Evolutionary conservation across 2,888 invertebrate species (phyloP).

Genomic region (Sepiola atlantica): DNA sequence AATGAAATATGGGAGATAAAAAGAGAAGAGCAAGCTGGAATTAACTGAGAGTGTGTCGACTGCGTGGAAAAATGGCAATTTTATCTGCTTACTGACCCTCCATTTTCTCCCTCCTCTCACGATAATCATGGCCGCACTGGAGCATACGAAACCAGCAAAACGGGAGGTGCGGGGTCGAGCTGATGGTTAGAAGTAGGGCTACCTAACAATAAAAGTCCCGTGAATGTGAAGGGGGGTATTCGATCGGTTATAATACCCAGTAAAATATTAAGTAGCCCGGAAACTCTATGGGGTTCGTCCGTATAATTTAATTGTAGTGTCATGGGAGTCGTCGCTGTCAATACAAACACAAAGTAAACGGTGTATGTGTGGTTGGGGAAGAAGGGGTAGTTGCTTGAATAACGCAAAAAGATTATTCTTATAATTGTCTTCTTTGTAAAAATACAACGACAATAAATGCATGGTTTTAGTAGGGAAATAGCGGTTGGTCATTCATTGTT

Average conservation of each 20-base stretch:
- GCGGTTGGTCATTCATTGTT: not conserved
- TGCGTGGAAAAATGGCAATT: not conserved
- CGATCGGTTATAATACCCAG: not conserved
- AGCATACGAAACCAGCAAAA: not conserved
- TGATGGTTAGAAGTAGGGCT: not conserved
- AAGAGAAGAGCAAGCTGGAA: not conserved
- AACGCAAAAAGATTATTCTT: not conserved
- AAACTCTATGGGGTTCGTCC: not conserved
- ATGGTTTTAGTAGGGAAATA: not conserved
- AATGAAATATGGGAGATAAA: not conserved
- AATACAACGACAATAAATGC: not conserved
- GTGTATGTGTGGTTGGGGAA: no score
- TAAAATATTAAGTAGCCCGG: constrained; percentile 21
- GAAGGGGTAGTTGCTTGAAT: not conserved
- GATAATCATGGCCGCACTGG: not conserved
- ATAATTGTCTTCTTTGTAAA: not conserved
- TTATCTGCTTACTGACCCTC: not conserved
- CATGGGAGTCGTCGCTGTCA: not conserved
- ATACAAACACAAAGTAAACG: not conserved
- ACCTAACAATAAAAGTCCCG: not conserved
- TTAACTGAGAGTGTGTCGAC: not conserved
- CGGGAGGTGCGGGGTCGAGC: not conserved
- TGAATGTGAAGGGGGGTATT: not conserved
- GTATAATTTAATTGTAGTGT: not conserved
- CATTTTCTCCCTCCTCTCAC: not conserved